Evolutionary conservation across 2,113 vertebrate species (phyloP), one percentile per base, ranked within the genome.

Genomic region (Ascaphus truei): DNA sequence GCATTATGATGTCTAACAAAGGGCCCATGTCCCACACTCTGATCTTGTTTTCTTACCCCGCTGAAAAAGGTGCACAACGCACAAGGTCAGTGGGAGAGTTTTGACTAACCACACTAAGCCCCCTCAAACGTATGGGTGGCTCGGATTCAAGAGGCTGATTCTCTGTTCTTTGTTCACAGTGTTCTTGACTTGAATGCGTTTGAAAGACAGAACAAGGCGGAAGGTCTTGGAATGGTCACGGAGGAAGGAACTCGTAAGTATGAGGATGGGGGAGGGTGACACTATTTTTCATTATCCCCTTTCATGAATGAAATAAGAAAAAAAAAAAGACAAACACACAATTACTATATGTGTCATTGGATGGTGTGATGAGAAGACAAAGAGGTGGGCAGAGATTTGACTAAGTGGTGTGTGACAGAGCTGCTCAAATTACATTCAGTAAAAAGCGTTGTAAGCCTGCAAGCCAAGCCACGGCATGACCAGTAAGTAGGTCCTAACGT

Each of bases 211-310:
- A 99, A 99, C 77, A 99, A 99, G 92, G 95, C 97, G 1, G 96
- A 98, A 90, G 96, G 97, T 79, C 87, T 99, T 77, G 97, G 97
- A 53, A 99, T 99, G 97, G 97, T 99, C 41, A 98, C 97, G 64
- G 97, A 99, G 82, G 97, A 99, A 80, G 97, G 97, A 82, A 98
- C 96, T 86, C 92, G 97, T 98, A 93, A 94, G 97, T 95, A 68
- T 63, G 20, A 33, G 3, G 5, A 4, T 33, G 15, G 9, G 37
- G 9, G 37, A n/a, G n/a, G n/a, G n/a, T n/a, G n/a, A n/a, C n/a
- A n/a, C n/a, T n/a, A n/a, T n/a, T n/a, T n/a, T n/a, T n/a, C n/a
- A n/a, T n/a, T n/a, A n/a, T n/a, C n/a, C n/a, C n/a, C n/a, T n/a
- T n/a, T 39, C 37, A 13, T 39, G 37, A 4, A 39, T 39, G 5